Evolutionary conservation across 1,140 invertebrate species (phyloP).

Genomic region (Lordiphosa stackelbergi): DNA sequence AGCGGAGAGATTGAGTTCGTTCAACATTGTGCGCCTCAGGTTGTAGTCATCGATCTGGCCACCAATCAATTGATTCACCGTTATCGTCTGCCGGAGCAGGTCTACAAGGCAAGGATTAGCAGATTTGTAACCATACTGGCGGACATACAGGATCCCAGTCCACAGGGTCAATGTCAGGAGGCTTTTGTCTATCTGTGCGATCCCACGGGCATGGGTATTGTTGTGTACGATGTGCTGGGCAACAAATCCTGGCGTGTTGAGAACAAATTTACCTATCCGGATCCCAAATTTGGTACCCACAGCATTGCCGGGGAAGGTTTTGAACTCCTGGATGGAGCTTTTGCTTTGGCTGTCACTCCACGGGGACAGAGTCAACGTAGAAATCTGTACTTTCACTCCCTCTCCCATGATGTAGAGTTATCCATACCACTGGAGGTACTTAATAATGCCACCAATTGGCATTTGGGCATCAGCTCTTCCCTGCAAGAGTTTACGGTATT

Average conservation of each 20-base stretch:
- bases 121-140: conserved; percentile 77
- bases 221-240: conserved; percentile 82
- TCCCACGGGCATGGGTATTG: conserved; percentile 81
- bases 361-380: conserved; percentile 28
- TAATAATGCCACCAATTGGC: conserved; percentile 46
- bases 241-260: conserved; percentile 82
- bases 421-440: conserved; percentile 49
- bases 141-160: conserved; percentile 43
- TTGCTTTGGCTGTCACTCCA: conserved; percentile 43
- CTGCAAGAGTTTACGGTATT: conserved; percentile 39
- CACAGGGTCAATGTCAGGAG: conserved; percentile 79
- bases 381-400: conserved; percentile 41
- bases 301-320: conserved; percentile 83
- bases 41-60: conserved; percentile 81
- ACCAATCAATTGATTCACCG: conserved; percentile 78
- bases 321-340: conserved; percentile 48
- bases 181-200: conserved; percentile 87
- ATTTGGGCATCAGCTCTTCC: conserved; percentile 31
- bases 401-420: conserved; percentile 59
- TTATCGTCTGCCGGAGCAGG: conserved; percentile 79
- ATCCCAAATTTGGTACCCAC: conserved; percentile 82
- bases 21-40: conserved; percentile 80
- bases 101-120: conserved; percentile 75
- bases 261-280: conserved; percentile 84
- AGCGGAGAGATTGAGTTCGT: conserved; percentile 79